A percentile compares a stretch with the other conserved stretches of the same genome.
phyloP scores from a whole-genome alignment of 2,113 vertebrate species.

The Phylloscopus trochilus region DNA sequence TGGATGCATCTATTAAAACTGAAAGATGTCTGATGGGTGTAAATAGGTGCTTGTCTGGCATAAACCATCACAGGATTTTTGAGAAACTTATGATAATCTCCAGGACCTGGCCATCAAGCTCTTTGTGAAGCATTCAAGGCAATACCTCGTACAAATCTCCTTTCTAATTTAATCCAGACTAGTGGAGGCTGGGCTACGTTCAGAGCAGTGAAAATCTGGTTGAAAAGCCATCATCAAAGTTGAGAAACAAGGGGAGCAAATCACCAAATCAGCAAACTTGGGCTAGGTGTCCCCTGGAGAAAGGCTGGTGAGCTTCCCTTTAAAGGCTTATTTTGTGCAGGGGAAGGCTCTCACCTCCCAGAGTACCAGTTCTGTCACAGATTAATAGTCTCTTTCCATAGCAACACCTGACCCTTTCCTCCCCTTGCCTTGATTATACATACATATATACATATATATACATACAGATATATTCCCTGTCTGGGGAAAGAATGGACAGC shows the following conservation, averaged over 20 bases:
- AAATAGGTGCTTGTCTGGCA: background rate
- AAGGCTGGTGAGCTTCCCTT: background rate
- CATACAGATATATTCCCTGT: background rate
- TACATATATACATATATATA: constrained; percentile 12
- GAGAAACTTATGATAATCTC: background rate
- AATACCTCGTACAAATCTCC: background rate
- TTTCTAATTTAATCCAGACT: background rate
- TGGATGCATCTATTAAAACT: background rate
- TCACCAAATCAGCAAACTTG: background rate
- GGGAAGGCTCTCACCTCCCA: background rate
- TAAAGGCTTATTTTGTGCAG: background rate
- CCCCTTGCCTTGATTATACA: constrained; percentile 26
- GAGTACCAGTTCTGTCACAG: background rate
- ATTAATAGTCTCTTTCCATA: constrained; percentile 43
- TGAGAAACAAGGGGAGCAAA: background rate
- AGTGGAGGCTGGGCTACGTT: background rate
- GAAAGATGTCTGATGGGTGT: background rate
- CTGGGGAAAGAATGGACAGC: background rate
- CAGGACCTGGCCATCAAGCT: fast-evolving
- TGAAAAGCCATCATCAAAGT: background rate
- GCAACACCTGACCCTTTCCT: constrained; percentile 40
- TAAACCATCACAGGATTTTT: background rate
- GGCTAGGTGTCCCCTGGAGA: background rate
- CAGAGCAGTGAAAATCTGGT: background rate
- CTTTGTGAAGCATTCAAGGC: background rate